A percentile compares a stretch with the other conserved stretches of the same genome.
These are phyloP conservation scores for Amorpha juglandis DNA, from an alignment of 2,888 invertebrate species.

Conservation along the genomic window DNA sequence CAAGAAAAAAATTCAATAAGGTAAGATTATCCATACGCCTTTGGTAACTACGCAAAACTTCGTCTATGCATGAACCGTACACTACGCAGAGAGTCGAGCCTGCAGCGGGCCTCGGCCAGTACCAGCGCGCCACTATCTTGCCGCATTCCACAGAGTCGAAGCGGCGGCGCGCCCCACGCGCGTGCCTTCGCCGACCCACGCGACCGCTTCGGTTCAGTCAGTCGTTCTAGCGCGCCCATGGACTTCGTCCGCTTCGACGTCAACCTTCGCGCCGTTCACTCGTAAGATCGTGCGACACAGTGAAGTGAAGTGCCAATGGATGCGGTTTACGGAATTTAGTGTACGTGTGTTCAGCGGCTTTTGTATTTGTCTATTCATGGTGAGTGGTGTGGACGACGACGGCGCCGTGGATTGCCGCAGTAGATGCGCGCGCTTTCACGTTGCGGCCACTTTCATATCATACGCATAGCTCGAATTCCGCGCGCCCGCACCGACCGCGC, in stretches of 20 bases:
- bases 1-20: constrained; percentile 63
- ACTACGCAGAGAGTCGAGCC: constrained; percentile 53
- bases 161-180: constrained; percentile 79
- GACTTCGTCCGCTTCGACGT: constrained; percentile 60
- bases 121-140: constrained; percentile 56
- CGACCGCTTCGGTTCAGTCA: constrained; percentile 83
- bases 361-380: constrained; percentile 82
- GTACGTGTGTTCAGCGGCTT: constrained; percentile 58
- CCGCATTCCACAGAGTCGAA: constrained; percentile 78
- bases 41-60: constrained; percentile 43
- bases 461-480: constrained; percentile 83
- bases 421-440: constrained; percentile 83
- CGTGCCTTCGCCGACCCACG: constrained; percentile 89
- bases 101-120: constrained; percentile 54
- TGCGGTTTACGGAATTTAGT: constrained; percentile 76
- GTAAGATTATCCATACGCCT: constrained; percentile 52
- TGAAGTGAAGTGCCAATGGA: constrained; percentile 81
- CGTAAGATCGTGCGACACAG: constrained; percentile 68
- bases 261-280: constrained; percentile 50
- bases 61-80: constrained; percentile 35
- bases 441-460: constrained; percentile 84
- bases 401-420: constrained; percentile 58
- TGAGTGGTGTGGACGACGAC: constrained; percentile 63
- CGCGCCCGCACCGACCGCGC: constrained; percentile 75
- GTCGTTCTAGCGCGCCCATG: constrained; percentile 72